Evolutionary conservation across 2,888 invertebrate species (phyloP).

Genomic region (Achlya flavicornis): DNA sequence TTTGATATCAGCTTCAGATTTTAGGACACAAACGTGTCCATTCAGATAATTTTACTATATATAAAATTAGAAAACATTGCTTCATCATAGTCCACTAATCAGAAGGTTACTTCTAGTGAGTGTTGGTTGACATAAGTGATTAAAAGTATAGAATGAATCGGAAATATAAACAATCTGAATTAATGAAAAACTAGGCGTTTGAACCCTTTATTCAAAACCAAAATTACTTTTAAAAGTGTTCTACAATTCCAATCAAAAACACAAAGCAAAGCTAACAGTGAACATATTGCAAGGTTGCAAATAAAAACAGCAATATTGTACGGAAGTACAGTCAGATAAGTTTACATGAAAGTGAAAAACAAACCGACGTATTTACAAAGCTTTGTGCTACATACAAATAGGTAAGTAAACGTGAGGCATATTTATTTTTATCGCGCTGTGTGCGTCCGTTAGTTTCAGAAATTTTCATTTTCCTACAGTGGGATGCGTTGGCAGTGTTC

Average conservation of each 20-base stretch:
- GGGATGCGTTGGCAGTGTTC: constrained; percentile 41
- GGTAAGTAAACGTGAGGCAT: constrained; percentile 17
- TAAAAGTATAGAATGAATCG: no score
- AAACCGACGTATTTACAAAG: constrained; percentile 24
- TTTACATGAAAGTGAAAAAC: constrained; percentile 14
- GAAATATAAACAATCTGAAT: no score
- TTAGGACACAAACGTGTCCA: no score
- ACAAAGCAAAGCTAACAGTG: not conserved
- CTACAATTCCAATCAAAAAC: not conserved
- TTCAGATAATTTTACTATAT: not conserved
- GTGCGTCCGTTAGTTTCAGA: constrained; percentile 29
- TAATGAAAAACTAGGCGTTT: not conserved
- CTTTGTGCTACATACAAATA: constrained; percentile 30
- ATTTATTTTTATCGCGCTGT: constrained; percentile 34
- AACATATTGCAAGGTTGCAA: not conserved
- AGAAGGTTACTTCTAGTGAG: no score
- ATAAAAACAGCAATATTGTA: constrained; percentile 1
- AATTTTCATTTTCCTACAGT: constrained; percentile 36
- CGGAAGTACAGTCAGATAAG: constrained; percentile 3
- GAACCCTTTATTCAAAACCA: not conserved
- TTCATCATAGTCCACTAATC: not conserved
- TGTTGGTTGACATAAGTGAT: no score
- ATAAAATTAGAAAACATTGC: not conserved
- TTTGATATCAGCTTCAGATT: no score
- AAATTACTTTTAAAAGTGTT: no score